phyloP scores from a whole-genome alignment of 1,140 invertebrate genomes.

The Popillia japonica region DNA sequence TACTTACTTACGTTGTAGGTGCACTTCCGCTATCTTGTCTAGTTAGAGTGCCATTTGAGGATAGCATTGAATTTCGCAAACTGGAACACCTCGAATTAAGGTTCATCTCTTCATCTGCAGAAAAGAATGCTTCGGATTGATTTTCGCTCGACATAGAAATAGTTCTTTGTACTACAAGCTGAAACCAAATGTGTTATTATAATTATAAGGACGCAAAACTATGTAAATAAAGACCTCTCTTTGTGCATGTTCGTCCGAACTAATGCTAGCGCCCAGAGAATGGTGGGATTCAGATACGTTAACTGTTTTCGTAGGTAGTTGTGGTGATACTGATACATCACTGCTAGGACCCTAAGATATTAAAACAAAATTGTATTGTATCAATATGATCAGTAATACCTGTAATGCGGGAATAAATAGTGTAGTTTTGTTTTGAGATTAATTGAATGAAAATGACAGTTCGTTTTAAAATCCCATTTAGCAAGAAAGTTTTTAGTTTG shows the following conservation, averaged over 20 bases:
- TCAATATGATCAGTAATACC: not conserved
- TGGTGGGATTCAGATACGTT: conserved; percentile 64
- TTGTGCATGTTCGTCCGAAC: conserved; percentile 61
- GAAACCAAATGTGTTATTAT: not conserved
- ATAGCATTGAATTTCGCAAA: conserved; percentile 69
- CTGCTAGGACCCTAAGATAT: conserved; percentile 44
- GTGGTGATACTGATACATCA: conserved; percentile 41
- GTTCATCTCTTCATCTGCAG: conserved; percentile 84
- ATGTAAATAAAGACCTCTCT: conserved; percentile 59
- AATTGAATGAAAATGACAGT: too few relatives aligned
- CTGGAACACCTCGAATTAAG: conserved; percentile 70
- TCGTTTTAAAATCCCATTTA: too few relatives aligned
- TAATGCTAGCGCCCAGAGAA: conserved; percentile 61
- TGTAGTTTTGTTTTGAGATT: too few relatives aligned
- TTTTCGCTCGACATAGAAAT: conserved; percentile 88
- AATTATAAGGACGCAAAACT: not conserved
- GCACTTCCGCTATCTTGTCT: conserved; percentile 60
- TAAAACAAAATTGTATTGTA: conserved; percentile 17
- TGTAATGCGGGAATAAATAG: not conserved
- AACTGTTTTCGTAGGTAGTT: conserved; percentile 45
- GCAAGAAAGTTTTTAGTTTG: too few relatives aligned
- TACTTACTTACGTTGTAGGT: conserved; percentile 39
- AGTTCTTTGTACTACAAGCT: conserved; percentile 76
- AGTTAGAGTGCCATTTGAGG: conserved; percentile 61
- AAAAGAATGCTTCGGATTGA: conserved; percentile 90